Evolutionary conservation across 1,140 invertebrate genomes (phyloP), one percentile per base, ranked within the genome.

Genomic region (Reticulitermes speratus): DNA sequence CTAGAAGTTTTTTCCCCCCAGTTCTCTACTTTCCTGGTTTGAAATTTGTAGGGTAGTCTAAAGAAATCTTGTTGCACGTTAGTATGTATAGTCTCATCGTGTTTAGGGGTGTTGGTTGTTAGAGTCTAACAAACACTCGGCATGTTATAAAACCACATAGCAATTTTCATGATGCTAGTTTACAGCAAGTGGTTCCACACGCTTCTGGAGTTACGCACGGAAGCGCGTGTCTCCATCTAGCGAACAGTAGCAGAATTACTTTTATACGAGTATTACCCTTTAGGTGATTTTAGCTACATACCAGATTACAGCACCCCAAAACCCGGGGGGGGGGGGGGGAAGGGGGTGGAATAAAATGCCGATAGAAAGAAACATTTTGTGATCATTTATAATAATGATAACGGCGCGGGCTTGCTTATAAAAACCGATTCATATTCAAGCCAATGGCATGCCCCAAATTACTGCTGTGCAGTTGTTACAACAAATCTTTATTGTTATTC

Each of bases 221-320:
- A 55, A 55, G 52, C 52, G 45, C 45, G 65, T 75, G 65, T 75
- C 25, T 75, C 65, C n/a, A 75, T 75, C 65, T 75, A 30, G 7
- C 25, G 65, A 30, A 25, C 65, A 75, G 65, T 75, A 75, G 65
- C 65, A 11, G 65, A 75, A 16, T 75, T 25, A 75, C 65, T 8
- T 30, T 19, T 5, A 30, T 75, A 16, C 65, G 8, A 30, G 14
- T 75, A 12, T 75, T 75, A 25, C 25, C 65, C 65, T 75, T 75
- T 75, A 30, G 65, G 65, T 75, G 65, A 75, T n/a, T 75, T 75
- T 75, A 2, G 65, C 65, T 75, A 75, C 65, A 75, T 75, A 75
- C 65, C 65, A 75, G 65, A 75, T 75, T 75, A n/a, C 1, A 75
- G n/a, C 25, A 3, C 30, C 65, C n/a, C 65, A 75, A 75, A 75